Percentiles rank a stretch among this genome's conserved stretches.
Conservation (phyloP, 2,797 vertebrate species). For the Enteromius unitaeniatus region DNA sequence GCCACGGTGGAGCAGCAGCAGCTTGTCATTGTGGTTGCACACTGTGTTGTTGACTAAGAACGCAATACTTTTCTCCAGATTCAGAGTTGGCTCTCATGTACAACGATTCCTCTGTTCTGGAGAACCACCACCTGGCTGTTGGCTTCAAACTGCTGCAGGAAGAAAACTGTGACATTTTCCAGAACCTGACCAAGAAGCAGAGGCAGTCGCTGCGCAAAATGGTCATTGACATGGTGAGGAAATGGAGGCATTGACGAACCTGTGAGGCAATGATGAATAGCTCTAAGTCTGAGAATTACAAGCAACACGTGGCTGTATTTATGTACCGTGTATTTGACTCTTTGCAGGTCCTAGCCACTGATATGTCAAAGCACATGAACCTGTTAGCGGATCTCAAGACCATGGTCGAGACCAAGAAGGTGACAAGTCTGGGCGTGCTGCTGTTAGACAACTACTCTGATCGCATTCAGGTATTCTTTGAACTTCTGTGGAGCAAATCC, state of each 20-base stretch:
- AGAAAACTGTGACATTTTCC: constrained; percentile 92
- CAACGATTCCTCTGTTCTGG: constrained; percentile 89
- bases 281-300: background rate
- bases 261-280: background rate
- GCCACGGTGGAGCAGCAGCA: constrained; percentile 7
- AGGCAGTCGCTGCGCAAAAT: constrained; percentile 88
- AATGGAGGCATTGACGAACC: background rate
- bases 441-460: constrained; percentile 93
- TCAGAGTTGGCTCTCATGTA: constrained; percentile 94
- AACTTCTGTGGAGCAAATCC: background rate
- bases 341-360: constrained; percentile 88
- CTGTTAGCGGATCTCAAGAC: constrained; percentile 93
- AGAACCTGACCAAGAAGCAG: constrained; percentile 90
- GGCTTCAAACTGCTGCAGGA: constrained; percentile 94
- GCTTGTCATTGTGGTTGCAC: background rate
- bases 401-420: constrained; percentile 97
- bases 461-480: constrained; percentile 82
- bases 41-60: constrained; percentile 34
- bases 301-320: constrained; percentile 7
- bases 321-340: background rate
- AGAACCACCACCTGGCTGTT: constrained; percentile 93
- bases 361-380: constrained; percentile 98
- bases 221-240: constrained; percentile 91
- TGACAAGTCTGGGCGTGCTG: constrained; percentile 90
- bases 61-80: constrained; percentile 72